phyloP scores from a whole-genome alignment of 1,140 invertebrate species.

The Drosophila ambigua region DNA sequence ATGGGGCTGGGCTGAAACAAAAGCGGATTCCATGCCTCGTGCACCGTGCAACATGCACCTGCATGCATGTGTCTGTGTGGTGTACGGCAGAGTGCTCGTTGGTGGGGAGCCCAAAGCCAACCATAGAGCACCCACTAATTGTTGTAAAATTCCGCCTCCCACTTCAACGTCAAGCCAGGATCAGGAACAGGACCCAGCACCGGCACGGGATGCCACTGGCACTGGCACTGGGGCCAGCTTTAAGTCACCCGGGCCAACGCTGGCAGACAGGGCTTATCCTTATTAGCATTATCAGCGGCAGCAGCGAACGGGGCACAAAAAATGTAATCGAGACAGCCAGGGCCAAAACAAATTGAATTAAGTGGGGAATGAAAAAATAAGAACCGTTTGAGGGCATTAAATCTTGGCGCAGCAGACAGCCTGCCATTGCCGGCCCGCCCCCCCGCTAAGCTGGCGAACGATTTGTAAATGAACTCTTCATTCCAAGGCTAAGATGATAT shows the following conservation, averaged over 20 bases:
- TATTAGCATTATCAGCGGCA: conserved; percentile 80
- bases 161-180: conserved; percentile 1
- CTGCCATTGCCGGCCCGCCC: background rate
- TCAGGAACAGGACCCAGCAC: background rate
- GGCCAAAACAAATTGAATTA: conserved; percentile 76
- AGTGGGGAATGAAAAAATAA: conserved; percentile 24
- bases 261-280: conserved; percentile 67
- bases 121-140: conserved; percentile 62
- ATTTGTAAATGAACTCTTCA: conserved; percentile 78
- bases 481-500: conserved; percentile 53
- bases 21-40: conserved; percentile 56
- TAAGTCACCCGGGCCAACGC: conserved; percentile 57
- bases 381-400: conserved; percentile 70
- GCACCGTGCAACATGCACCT: conserved; percentile 3
- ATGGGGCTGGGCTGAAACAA: conserved; percentile 66
- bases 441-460: conserved; percentile 72
- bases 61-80: conserved; percentile 19
- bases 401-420: conserved; percentile 49
- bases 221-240: conserved; percentile 19
- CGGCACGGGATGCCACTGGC: too few species aligned
- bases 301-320: conserved; percentile 1
- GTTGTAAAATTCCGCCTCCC: conserved; percentile 40
- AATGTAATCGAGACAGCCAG: conserved; percentile 70
- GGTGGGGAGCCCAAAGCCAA: conserved; percentile 13
- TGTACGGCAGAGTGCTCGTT: conserved; percentile 20